phyloP scores from a whole-genome alignment of 2,113 vertebrate species.

The Podocnemis expansa region DNA sequence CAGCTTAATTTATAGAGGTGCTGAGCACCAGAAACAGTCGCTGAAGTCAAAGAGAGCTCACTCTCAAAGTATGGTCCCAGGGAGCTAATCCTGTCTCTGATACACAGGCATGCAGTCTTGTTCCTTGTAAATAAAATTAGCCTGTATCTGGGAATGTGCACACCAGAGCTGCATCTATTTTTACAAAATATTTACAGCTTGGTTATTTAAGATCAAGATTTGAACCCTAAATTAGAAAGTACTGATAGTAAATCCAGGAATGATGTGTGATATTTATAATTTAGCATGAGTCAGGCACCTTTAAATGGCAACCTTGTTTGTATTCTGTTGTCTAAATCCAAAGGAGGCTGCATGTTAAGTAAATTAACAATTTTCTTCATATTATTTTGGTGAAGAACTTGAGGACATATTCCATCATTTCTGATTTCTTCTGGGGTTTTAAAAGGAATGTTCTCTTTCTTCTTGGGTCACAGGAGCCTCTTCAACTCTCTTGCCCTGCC shows the following conservation, averaged over 20 bases:
- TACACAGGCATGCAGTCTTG: background rate
- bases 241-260: constrained; percentile 48
- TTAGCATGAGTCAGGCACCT: constrained; percentile 22
- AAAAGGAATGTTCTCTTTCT: background rate
- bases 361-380: background rate
- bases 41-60: background rate
- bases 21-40: background rate
- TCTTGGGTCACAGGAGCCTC: constrained; percentile 3
- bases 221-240: constrained; percentile 52
- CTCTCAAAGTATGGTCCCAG: background rate
- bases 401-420: background rate
- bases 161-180: constrained; percentile 15
- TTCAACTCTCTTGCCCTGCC: background rate
- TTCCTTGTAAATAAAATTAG: constrained; percentile 1
- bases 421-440: background rate
- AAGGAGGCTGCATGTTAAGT: constrained; percentile 2
- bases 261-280: constrained; percentile 43
- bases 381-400: constrained; percentile 14
- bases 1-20: background rate
- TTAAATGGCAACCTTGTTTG: constrained; percentile 2
- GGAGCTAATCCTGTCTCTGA: background rate
- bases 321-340: constrained; percentile 12
- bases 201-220: constrained; percentile 47
- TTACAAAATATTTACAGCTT: background rate
- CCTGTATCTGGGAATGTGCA: background rate